Evolutionary conservation across 2,888 invertebrate genomes (phyloP).

Genomic region (Oligia fasciuncula): DNA sequence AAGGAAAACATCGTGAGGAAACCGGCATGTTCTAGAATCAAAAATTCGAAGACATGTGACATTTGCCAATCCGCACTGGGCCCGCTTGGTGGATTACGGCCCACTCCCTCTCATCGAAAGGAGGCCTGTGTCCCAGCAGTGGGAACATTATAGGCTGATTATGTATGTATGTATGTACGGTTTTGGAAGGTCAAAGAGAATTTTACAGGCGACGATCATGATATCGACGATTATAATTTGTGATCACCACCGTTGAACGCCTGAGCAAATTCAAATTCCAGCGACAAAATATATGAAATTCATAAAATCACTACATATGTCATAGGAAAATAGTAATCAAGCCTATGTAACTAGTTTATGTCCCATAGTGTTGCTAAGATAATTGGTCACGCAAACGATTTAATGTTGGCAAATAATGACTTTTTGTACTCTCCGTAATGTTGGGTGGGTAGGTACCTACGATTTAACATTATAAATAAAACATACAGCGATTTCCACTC

Average conservation of each 20-base stretch:
- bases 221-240: neutral
- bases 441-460: too few relatives aligned
- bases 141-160: too few relatives aligned
- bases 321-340: conserved; percentile 15
- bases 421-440: neutral
- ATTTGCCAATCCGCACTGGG: too few relatives aligned
- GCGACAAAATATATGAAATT: neutral
- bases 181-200: neutral
- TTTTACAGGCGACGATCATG: neutral
- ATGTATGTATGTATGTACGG: too few relatives aligned
- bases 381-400: conserved; percentile 24
- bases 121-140: too few relatives aligned
- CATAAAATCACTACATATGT: conserved; percentile 10
- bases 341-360: conserved; percentile 1
- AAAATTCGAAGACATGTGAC: too few relatives aligned
- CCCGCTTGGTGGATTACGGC: too few relatives aligned
- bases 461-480: neutral
- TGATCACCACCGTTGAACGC: conserved; percentile 9
- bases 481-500: neutral
- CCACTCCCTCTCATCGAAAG: too few relatives aligned
- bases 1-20: too few relatives aligned
- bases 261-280: neutral
- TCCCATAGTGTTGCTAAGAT: conserved; percentile 8
- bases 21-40: too few relatives aligned
- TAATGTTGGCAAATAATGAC: conserved; percentile 10